phyloP scores from a whole-genome alignment of 2,113 vertebrate species.

The Hyla sarda region DNA sequence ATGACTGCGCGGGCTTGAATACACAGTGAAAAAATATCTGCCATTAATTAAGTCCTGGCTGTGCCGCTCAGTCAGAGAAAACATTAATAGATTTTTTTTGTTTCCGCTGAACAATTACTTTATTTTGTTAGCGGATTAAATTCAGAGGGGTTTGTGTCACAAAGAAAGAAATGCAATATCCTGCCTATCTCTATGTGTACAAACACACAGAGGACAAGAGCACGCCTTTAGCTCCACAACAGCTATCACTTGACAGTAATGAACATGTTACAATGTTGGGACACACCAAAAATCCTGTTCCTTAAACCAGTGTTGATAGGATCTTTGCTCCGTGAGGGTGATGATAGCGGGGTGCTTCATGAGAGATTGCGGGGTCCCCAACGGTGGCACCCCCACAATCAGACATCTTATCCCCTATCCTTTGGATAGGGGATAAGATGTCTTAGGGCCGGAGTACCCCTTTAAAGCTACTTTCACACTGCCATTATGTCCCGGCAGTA shows the following conservation, averaged over 20 bases:
- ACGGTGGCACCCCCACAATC: no score
- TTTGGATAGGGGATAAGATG: no score
- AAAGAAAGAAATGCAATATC: slow-evolving; percentile 23
- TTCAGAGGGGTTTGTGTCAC: slow-evolving; percentile 32
- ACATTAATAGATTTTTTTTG: slow-evolving; percentile 68
- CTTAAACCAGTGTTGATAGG: neutral
- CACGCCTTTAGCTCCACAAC: neutral
- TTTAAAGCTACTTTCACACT: no score
- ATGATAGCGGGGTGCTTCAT: no score
- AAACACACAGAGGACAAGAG: neutral
- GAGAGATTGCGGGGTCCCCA: no score
- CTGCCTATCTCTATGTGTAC: slow-evolving; percentile 17
- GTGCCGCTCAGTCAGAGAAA: slow-evolving; percentile 65
- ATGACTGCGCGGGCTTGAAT: slow-evolving; percentile 67
- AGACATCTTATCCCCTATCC: no score
- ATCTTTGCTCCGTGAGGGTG: no score
- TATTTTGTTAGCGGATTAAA: slow-evolving; percentile 68
- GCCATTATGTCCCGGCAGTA: no score
- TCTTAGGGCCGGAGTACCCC: no score
- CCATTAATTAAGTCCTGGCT: slow-evolving; percentile 71
- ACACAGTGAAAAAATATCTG: slow-evolving; percentile 67
- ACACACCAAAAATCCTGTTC: neutral
- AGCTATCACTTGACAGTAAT: neutral
- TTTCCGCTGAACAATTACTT: slow-evolving; percentile 69
- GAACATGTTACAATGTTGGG: neutral